A percentile compares a stretch with the other conserved stretches of the same genome.
phyloP scores from a whole-genome alignment of 1,140 invertebrate genomes.

The Trichogramma pretiosum region DNA sequence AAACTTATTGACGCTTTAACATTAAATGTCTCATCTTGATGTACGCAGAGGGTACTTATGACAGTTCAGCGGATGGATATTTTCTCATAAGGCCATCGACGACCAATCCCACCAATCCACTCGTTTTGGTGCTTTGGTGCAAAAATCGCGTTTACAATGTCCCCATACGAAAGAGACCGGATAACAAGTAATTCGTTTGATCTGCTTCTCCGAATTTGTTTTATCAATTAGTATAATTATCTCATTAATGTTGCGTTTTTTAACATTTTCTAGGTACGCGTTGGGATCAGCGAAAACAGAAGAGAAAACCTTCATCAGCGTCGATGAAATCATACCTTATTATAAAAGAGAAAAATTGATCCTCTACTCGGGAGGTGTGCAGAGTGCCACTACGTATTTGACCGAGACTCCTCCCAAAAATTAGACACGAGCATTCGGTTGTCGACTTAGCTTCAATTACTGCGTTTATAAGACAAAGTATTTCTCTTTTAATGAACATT shows the following conservation, averaged over 20 bases:
- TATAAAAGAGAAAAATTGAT: conserved; percentile 33
- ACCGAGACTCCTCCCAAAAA: conserved; percentile 35
- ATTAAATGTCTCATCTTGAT: neutral
- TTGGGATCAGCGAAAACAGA: conserved; percentile 34
- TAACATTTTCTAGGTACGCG: conserved; percentile 34
- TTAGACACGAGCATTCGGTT: too few species aligned
- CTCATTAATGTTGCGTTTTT: conserved; percentile 9
- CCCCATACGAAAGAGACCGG: conserved; percentile 36
- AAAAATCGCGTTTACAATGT: conserved; percentile 40
- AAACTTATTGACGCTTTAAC: neutral
- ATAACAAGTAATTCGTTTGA: conserved; percentile 38
- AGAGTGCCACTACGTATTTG: conserved; percentile 36
- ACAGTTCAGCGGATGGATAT: conserved; percentile 31
- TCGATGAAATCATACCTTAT: conserved; percentile 40
- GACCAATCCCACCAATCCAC: conserved; percentile 34
- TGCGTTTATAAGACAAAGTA: too few species aligned
- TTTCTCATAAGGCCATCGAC: conserved; percentile 40
- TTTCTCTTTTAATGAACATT: too few species aligned
- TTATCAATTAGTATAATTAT: conserved; percentile 6
- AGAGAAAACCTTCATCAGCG: conserved; percentile 31
- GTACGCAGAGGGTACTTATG: conserved; percentile 30
- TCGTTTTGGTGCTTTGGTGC: conserved; percentile 38
- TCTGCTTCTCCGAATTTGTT: too few species aligned
- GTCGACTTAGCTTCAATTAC: too few species aligned
- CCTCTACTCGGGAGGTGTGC: conserved; percentile 32